Evolutionary conservation across 2,888 invertebrate genomes (phyloP).

Genomic region (Cynaeus angustus): DNA sequence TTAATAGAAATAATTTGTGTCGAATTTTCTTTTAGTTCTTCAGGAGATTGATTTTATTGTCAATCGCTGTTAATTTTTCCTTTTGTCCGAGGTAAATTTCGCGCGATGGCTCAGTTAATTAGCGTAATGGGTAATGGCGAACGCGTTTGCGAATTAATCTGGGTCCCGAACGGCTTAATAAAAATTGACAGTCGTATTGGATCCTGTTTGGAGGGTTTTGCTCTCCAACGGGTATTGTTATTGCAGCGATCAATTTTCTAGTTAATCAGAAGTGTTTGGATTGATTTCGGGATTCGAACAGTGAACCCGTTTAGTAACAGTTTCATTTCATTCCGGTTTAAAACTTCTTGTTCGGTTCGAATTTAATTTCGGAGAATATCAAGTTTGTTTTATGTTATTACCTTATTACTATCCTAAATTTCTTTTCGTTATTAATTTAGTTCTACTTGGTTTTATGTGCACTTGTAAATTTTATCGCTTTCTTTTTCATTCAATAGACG

Average conservation of each 20-base stretch:
- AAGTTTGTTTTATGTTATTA: conserved; percentile 52
- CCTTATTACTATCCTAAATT: conserved; percentile 49
- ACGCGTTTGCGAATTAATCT: conserved; percentile 46
- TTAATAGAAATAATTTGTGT: too few relatives aligned
- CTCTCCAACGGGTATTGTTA: conserved; percentile 51
- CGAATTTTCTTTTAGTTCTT: too few relatives aligned
- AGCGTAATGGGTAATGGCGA: conserved; percentile 42
- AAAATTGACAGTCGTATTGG: conserved; percentile 49
- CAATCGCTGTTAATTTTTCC: conserved; percentile 23
- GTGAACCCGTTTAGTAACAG: conserved; percentile 46
- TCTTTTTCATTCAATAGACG: conserved; percentile 46
- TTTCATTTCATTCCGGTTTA: conserved; percentile 50
- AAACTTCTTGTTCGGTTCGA: conserved; percentile 52
- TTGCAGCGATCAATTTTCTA: conserved; percentile 53
- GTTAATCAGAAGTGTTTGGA: conserved; percentile 54
- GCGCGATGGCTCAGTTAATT: conserved; percentile 39
- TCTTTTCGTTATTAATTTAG: conserved; percentile 53
- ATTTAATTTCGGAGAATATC: conserved; percentile 50
- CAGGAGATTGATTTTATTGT: too few relatives aligned
- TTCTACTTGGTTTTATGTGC: conserved; percentile 49
- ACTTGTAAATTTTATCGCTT: conserved; percentile 51
- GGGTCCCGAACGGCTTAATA: conserved; percentile 47
- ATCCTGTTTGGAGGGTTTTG: conserved; percentile 45
- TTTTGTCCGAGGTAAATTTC: conserved; percentile 35
- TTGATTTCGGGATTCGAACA: conserved; percentile 51